Base-by-base conservation (phyloP, 2,797 vertebrate genomes). In the Cottoperca gobio region DNA sequence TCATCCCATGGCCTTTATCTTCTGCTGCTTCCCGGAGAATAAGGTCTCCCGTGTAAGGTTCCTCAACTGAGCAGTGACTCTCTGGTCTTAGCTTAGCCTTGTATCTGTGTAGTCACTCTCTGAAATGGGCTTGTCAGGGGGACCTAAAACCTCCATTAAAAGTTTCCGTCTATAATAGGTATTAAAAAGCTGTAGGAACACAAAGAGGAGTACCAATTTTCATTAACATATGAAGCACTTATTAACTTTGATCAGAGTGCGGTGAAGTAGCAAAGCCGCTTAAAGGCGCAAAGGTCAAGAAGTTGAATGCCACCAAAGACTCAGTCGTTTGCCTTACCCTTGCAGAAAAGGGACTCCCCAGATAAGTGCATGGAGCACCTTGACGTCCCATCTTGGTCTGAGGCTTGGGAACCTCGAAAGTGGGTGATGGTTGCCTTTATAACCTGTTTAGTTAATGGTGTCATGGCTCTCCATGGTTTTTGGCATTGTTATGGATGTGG, bases 91-190 rank as follows among this genome's bases (percentile, higher is more conserved):
- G 94, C 94, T 94, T 94, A 95, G 93, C 93, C 90, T 92, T 93
- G 94, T 94, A 95, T 95, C 93, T 94, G 91, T 92, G 94, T 94
- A 93, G 92, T 93, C 92, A 92, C 93, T 94, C 93, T 89, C 90
- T 87, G 90, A 93, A 95, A 95, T 94, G 92, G 93, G 92, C 94
- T 95, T 95, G 95, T 95, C 94, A 95, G 92, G 90, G 91, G 92
- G 94, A 94, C 95, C 93, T 95, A 95, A 95, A 95, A 93, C 94
- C 94, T 95, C 93, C 93, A 95, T 96, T 95, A 95, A 95, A 96
- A 95, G 94, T 95, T 95, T 93, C 92, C 93, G 91, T 91, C 92
- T 83, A 94, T 95, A 95, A 96, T 95, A 95, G 95, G 94, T 95
- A 95, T 96, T 95, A 95, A 95, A 95, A 95, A 95, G 93, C 93